Conservation (phyloP, 1,140 invertebrate species). For the Pogonomyrmex barbatus region DNA sequence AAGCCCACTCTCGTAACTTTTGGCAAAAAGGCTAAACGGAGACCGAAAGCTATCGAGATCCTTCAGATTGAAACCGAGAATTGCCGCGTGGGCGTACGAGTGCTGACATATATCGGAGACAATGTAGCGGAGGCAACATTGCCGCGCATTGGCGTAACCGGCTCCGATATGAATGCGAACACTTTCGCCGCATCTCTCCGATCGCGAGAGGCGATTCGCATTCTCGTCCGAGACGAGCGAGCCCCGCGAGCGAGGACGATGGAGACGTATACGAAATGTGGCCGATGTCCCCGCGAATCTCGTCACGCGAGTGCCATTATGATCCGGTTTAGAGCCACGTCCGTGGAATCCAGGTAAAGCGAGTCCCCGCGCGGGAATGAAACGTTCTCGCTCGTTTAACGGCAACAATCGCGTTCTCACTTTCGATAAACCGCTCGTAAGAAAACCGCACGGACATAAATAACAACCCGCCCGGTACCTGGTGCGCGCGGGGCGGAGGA, state of each 20-base stretch:
- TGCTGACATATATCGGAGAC: conserved; percentile 30
- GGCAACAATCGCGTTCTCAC: conserved; percentile 60
- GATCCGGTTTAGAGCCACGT: conserved; percentile 27
- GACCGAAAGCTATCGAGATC: conserved; percentile 9
- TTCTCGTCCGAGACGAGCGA: background rate
- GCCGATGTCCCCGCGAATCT: conserved; percentile 8
- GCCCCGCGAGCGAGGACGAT: background rate
- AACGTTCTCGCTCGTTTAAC: conserved; percentile 46
- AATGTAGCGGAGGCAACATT: conserved; percentile 18
- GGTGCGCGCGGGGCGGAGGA: background rate
- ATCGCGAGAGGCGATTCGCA: conserved; percentile 4
- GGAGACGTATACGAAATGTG: conserved; percentile 34
- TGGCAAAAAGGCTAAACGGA: background rate
- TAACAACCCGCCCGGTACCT: conserved; percentile 23
- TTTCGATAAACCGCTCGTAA: conserved; percentile 57
- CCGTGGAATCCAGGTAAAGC: conserved; percentile 29
- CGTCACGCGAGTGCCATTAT: conserved; percentile 29
- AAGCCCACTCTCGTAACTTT: background rate
- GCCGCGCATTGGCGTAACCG: conserved; percentile 7
- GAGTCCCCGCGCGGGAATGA: conserved; percentile 5
- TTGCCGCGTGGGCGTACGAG: conserved; percentile 7
- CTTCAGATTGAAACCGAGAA: conserved; percentile 18
- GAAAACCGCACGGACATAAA: conserved; percentile 43
- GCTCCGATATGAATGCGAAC: conserved; percentile 40
- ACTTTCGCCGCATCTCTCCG: conserved; percentile 29